Evolutionary conservation across 2,888 invertebrate species (phyloP).

Genomic region (Drosophila pegasa): DNA sequence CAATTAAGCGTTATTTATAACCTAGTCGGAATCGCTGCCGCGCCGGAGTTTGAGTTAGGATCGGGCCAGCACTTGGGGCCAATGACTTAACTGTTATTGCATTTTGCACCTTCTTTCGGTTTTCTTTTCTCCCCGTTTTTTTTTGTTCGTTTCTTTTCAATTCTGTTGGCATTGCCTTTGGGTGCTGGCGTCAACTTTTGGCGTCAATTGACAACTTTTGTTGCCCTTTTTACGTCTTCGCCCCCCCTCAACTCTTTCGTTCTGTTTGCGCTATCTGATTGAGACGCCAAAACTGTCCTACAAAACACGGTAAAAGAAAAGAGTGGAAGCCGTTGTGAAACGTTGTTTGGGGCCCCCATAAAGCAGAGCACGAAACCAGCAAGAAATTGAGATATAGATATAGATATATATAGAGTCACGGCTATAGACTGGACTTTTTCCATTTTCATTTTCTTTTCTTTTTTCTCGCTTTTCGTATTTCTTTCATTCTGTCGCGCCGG

Average conservation of each 20-base stretch:
- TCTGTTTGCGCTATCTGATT: slow-evolving; percentile 69
- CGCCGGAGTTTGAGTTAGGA: slow-evolving; percentile 27
- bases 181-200: slow-evolving; percentile 72
- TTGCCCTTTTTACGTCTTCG: slow-evolving; percentile 40
- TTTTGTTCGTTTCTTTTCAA: slow-evolving; percentile 21
- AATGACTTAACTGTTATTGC: slow-evolving; percentile 78
- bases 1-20: slow-evolving; percentile 83
- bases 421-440: slow-evolving; percentile 25
- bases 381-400: slow-evolving; percentile 59
- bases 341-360: slow-evolving; percentile 46
- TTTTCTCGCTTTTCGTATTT: neutral
- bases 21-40: slow-evolving; percentile 42
- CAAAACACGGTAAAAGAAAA: slow-evolving; percentile 13
- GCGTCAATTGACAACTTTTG: slow-evolving; percentile 80
- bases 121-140: slow-evolving; percentile 1
- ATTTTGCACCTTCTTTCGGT: slow-evolving; percentile 70
- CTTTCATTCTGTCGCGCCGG: slow-evolving; percentile 34
- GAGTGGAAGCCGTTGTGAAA: slow-evolving; percentile 20
- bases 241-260: slow-evolving; percentile 1
- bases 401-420: slow-evolving; percentile 45
- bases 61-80: slow-evolving; percentile 59
- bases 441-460: neutral
- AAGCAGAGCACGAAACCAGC: slow-evolving; percentile 58
- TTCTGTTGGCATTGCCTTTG: slow-evolving; percentile 45
- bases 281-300: slow-evolving; percentile 68